Conservation (phyloP, 1,140 invertebrate genomes). For the Drosophila sulfurigaster region DNA sequence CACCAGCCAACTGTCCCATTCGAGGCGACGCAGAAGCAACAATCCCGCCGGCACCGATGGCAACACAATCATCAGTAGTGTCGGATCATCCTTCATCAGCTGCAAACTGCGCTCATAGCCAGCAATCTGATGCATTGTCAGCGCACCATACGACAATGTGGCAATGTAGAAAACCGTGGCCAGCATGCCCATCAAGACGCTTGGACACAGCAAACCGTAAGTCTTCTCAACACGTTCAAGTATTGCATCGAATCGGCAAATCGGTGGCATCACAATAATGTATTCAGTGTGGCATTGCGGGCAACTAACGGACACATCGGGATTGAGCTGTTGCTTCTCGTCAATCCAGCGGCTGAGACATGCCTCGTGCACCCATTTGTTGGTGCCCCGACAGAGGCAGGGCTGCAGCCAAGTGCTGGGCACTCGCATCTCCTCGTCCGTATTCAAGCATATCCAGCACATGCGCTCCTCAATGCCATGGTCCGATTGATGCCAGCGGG, state of each 20-base stretch:
- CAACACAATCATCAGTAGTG: constrained; percentile 60
- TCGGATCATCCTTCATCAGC: constrained; percentile 60
- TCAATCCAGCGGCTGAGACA: constrained; percentile 69
- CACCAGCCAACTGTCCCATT: constrained; percentile 55
- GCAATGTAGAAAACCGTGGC: constrained; percentile 60
- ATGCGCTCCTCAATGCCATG: constrained; percentile 47
- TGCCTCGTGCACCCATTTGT: constrained; percentile 69
- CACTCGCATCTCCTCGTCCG: constrained; percentile 49
- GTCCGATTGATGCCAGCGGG: background rate
- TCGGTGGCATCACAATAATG: constrained; percentile 58
- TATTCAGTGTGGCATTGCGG: constrained; percentile 66
- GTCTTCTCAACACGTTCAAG: constrained; percentile 46
- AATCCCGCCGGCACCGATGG: constrained; percentile 50
- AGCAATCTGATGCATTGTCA: constrained; percentile 53
- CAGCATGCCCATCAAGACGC: constrained; percentile 56
- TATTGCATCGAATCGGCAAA: constrained; percentile 48
- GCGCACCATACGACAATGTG: constrained; percentile 53
- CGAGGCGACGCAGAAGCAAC: constrained; percentile 51
- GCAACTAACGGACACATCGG: constrained; percentile 45
- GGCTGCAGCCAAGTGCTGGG: constrained; percentile 57
- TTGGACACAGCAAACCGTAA: constrained; percentile 56
- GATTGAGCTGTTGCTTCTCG: constrained; percentile 53
- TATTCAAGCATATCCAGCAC: constrained; percentile 67
- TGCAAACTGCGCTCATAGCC: constrained; percentile 45
- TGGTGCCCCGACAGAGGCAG: constrained; percentile 69